phyloP scores from a whole-genome alignment of 2,113 vertebrate species.

The Hippoglossus stenolepis region DNA sequence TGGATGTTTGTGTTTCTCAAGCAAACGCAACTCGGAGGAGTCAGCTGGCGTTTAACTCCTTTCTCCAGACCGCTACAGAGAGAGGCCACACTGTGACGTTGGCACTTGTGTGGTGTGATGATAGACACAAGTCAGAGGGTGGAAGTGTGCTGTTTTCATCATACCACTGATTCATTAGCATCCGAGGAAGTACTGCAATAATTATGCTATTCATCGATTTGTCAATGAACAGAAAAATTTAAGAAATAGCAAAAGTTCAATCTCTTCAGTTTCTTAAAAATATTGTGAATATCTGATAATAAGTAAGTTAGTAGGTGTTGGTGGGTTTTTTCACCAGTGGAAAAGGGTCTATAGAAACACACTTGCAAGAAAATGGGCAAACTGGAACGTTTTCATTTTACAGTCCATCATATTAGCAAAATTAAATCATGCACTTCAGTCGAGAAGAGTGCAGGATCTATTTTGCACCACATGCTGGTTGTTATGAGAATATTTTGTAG shows the following conservation, averaged over 20 bases:
- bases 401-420: no score
- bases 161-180: neutral
- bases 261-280: no score
- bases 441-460: neutral
- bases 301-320: no score
- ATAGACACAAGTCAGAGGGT: neutral
- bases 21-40: neutral
- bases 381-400: no score
- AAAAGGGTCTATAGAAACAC: no score
- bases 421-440: no score
- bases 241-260: neutral
- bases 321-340: no score
- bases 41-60: neutral
- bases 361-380: neutral
- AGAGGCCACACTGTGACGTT: slow-evolving; percentile 1
- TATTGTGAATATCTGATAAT: no score
- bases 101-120: neutral
- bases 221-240: neutral
- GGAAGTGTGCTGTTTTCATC: neutral
- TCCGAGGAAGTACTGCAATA: neutral
- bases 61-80: neutral
- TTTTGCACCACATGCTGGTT: neutral
- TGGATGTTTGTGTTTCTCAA: slow-evolving; percentile 37
- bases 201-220: neutral
- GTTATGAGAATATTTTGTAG: neutral